Percentiles rank a stretch among this genome's conserved stretches.
Conservation (phyloP, 2,113 vertebrate genomes). For the Chaetorhynchus papuensis region DNA sequence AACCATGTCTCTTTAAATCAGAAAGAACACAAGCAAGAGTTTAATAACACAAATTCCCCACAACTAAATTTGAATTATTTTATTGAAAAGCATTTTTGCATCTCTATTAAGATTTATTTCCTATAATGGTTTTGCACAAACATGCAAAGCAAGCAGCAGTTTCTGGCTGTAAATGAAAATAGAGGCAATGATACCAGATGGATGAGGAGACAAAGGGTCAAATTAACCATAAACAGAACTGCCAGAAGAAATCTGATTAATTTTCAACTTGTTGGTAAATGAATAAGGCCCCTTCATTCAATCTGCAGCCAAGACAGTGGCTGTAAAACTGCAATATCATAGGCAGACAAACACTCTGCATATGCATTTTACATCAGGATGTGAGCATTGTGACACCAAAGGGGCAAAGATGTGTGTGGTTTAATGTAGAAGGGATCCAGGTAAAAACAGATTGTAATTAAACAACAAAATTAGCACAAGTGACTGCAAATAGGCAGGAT, state of each 20-base stretch:
- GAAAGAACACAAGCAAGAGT: background rate
- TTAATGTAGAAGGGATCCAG: background rate
- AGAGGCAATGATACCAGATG: background rate
- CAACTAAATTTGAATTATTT: background rate
- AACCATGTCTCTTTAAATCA: background rate
- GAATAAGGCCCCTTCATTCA: background rate
- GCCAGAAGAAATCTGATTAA: background rate
- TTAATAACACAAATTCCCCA: background rate
- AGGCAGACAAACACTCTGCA: background rate
- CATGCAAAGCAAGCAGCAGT: background rate
- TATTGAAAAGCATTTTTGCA: background rate
- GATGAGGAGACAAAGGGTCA: background rate
- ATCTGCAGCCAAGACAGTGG: background rate
- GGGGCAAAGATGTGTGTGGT: background rate
- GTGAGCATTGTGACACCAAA: background rate
- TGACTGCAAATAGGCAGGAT: background rate
- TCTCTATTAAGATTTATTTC: background rate
- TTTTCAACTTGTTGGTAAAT: background rate
- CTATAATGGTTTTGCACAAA: background rate
- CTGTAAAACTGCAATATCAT: background rate
- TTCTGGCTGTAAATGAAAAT: background rate
- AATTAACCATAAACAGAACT: background rate
- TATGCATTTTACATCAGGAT: background rate
- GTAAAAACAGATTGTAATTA: background rate
- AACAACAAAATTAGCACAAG: background rate